These are phyloP conservation scores for Enteromius paludinosus DNA, from an alignment of 2,797 vertebrate genomes.

Conservation along the genomic window DNA sequence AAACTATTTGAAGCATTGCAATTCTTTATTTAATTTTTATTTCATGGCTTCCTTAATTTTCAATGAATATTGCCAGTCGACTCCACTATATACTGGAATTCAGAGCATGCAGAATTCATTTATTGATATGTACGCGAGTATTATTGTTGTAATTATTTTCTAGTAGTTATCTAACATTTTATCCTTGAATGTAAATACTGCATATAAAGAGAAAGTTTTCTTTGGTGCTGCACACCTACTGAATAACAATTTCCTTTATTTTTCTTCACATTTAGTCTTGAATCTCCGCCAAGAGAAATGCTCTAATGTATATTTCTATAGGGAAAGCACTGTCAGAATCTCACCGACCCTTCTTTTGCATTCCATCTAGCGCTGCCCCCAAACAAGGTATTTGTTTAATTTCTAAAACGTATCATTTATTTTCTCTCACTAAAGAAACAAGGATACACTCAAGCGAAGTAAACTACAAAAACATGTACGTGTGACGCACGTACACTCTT, in stretches of 20 bases:
- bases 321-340: constrained; percentile 26
- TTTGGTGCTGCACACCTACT: neutral
- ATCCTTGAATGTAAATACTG: no score
- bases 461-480: constrained; percentile 30
- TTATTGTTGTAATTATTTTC: neutral
- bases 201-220: no score
- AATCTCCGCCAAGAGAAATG: constrained; percentile 46
- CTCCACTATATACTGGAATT: neutral
- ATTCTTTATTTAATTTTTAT: neutral
- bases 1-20: neutral
- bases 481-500: constrained; percentile 2
- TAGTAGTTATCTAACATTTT: neutral
- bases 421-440: constrained; percentile 37
- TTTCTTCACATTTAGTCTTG: constrained; percentile 44
- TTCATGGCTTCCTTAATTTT: neutral
- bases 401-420: constrained; percentile 45
- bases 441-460: constrained; percentile 5
- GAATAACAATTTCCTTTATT: constrained; percentile 50
- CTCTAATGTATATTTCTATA: constrained; percentile 52
- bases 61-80: neutral
- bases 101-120: neutral
- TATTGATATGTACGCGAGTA: neutral
- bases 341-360: constrained; percentile 29
- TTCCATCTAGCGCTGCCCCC: constrained; percentile 11
- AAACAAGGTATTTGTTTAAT: constrained; percentile 49